Base-by-base conservation (phyloP, 2,797 vertebrate genomes). In the Cossypha dichroa region DNA sequence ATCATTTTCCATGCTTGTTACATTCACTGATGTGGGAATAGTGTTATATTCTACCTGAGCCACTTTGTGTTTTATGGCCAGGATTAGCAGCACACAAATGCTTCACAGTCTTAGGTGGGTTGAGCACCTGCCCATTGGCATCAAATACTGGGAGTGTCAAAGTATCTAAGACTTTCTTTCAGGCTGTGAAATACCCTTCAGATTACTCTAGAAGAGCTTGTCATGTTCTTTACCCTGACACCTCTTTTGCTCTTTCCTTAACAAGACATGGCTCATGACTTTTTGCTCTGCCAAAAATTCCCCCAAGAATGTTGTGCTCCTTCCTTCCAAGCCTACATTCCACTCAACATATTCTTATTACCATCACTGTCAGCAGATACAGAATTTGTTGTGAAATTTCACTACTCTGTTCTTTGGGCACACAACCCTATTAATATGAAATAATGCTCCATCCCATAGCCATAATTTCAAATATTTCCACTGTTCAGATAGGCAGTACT, bases 1-100 rank as follows among this genome's bases (percentile, higher is more conserved):
- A 87, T 95, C 91, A 73, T 89, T 93, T 97, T 96, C 94, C 90
- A 77, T 29, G n/a, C 34, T 70, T 0, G 2, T 48, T 94, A 26
- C 68, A 66, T 78, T 96, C 86, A 94, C 34, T 63, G 72, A 82
- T 92, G 92, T 80, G 92, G 86, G 94, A 94, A 93, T 33, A 60
- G 55, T 56, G 28, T 85, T 73, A 56, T 83, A 75, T 51, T 91
- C 83, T 83, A 87, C 88, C 90, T 89, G 77, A 96, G 56, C 45
- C 82, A 81, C 68, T 90, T 85, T 70, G 91, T 94, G 64, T 28
- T 87, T 90, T 63, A 68, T 46, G 62, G 62, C 60, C 79, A 91
- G 85, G 73, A 92, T 75, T 85, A 95, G 77, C 6, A 90, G 74
- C 48, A 74, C 31, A 90, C 60, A 89, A 95, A 95, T 54, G 48